Conservation (phyloP, 64 coral and sea anemone species). For the Pocillopora verrucosa region DNA sequence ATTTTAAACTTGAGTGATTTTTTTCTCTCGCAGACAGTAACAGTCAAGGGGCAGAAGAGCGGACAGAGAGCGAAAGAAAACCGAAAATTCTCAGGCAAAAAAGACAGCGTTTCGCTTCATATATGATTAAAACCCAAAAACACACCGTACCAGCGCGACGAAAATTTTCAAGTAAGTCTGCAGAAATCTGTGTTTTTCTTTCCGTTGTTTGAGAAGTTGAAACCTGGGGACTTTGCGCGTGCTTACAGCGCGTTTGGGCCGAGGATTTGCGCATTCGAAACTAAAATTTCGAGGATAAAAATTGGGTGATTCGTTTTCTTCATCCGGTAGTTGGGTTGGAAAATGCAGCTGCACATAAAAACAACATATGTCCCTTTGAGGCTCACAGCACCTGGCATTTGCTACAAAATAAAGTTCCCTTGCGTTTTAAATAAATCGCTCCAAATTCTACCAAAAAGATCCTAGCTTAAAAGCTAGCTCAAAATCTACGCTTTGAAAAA, state of each 20-base stretch:
- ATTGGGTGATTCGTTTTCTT: slow-evolving; percentile 64
- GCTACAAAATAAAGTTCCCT: slow-evolving; percentile 64
- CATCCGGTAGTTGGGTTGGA: slow-evolving; percentile 90
- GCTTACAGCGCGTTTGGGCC: background rate
- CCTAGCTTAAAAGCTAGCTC: slow-evolving; percentile 35
- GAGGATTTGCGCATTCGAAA: slow-evolving; percentile 24
- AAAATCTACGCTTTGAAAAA: slow-evolving; percentile 4
- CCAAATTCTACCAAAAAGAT: slow-evolving; percentile 22
- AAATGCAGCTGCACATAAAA: slow-evolving; percentile 91
- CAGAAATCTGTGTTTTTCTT: slow-evolving; percentile 86
- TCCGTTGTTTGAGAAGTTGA: slow-evolving; percentile 46
- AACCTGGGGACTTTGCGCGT: background rate
- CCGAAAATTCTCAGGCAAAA: slow-evolving; percentile 71
- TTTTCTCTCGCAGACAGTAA: slow-evolving; percentile 56
- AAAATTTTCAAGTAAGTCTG: slow-evolving; percentile 92
- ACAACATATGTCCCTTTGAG: slow-evolving; percentile 97
- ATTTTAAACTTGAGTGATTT: slow-evolving; percentile 68
- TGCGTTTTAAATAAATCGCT: slow-evolving; percentile 58
- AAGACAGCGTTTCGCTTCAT: slow-evolving; percentile 90
- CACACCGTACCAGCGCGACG: slow-evolving; percentile 70
- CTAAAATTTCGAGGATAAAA: slow-evolving; percentile 49
- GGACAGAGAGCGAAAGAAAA: slow-evolving; percentile 44
- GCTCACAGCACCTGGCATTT: slow-evolving; percentile 80
- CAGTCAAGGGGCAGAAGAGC: slow-evolving; percentile 9
- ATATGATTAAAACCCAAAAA: slow-evolving; percentile 99